Conservation (phyloP, 2,888 invertebrate species). For the Torymus auratus region DNA sequence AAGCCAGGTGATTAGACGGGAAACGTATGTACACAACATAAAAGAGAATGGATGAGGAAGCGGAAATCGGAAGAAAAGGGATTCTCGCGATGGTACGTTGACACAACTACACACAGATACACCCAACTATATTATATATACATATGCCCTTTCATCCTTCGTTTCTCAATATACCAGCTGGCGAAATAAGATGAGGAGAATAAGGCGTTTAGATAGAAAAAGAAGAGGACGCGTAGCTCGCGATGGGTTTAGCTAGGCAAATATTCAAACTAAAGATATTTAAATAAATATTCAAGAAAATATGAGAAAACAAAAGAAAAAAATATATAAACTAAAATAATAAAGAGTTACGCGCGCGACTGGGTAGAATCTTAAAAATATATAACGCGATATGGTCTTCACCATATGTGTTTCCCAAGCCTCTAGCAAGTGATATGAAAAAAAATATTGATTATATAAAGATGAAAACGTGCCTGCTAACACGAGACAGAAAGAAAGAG, state of each 20-base stretch:
- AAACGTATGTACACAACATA: conserved; percentile 8
- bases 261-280: conserved; percentile 47
- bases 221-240: not conserved
- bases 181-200: not conserved
- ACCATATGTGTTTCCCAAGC: conserved; percentile 65
- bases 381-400: conserved; percentile 29
- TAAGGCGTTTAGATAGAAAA: conserved; percentile 17
- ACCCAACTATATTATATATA: not conserved
- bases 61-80: conserved; percentile 10
- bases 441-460: conserved; percentile 27
- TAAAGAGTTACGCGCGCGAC: conserved; percentile 27
- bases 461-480: conserved; percentile 76
- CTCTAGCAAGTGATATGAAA: conserved; percentile 74
- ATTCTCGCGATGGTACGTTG: conserved; percentile 11
- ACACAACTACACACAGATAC: not conserved
- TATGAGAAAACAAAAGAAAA: conserved; percentile 21
- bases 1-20: not conserved
- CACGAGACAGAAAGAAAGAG: conserved; percentile 61
- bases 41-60: not conserved
- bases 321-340: conserved; percentile 16
- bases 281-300: conserved; percentile 23
- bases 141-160: conserved; percentile 19
- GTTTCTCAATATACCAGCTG: conserved; percentile 27
- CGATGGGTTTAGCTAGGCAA: conserved; percentile 44
- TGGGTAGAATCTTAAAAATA: conserved; percentile 45